phyloP scores from a whole-genome alignment of 2,113 vertebrate genomes.

The Clarias magur region DNA sequence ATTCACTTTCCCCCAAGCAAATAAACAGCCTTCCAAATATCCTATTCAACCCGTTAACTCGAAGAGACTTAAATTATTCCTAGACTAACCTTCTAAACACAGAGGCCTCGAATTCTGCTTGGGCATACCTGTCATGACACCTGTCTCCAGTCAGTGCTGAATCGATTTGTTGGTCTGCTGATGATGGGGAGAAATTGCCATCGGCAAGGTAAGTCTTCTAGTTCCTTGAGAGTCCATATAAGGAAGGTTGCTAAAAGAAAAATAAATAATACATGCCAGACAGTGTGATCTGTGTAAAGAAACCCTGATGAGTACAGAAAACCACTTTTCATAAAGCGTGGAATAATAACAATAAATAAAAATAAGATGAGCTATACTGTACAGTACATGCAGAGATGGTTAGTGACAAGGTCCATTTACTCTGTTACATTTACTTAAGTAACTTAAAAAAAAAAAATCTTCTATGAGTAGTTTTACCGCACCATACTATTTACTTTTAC shows the following conservation, averaged over 20 bases:
- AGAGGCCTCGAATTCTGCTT: neutral
- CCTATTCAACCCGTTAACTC: neutral
- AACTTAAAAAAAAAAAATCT: too few species aligned
- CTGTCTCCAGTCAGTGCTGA: slow-evolving; percentile 27
- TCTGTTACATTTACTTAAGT: too few species aligned
- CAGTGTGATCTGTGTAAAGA: neutral
- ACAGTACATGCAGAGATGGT: too few species aligned
- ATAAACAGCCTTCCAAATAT: neutral
- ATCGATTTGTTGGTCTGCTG: slow-evolving; percentile 30
- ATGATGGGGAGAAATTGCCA: slow-evolving; percentile 2
- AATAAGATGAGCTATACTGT: neutral
- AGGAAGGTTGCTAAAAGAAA: neutral
- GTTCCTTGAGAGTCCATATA: slow-evolving; percentile 1
- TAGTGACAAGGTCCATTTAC: too few species aligned
- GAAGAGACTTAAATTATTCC: neutral
- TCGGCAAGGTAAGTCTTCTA: slow-evolving; percentile 23
- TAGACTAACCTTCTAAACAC: neutral
- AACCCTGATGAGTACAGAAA: neutral
- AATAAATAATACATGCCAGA: neutral
- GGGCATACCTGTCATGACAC: slow-evolving; percentile 16
- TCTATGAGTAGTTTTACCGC: too few species aligned
- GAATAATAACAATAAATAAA: neutral
- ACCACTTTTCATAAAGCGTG: neutral
- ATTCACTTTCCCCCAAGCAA: neutral
- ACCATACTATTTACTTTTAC: too few species aligned